Conservation (phyloP, 1,140 invertebrate genomes). For the Hyphantria cunea region DNA sequence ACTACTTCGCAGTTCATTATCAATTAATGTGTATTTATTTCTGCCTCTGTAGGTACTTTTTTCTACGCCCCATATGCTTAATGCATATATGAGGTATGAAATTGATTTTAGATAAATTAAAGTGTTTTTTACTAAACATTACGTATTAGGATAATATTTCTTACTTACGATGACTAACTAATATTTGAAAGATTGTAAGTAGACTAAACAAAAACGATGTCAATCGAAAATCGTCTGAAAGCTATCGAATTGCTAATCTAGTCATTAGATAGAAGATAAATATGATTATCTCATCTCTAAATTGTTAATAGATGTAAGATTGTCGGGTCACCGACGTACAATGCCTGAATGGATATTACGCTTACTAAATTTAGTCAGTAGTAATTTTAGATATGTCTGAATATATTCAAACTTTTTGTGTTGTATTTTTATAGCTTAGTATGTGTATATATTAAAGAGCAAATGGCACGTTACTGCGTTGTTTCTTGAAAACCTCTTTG, state of each 20-base stretch:
- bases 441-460: too few relatives aligned
- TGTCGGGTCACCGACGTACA: conserved; percentile 23
- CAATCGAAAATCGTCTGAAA: conserved; percentile 35
- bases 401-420: too few relatives aligned
- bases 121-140: too few relatives aligned
- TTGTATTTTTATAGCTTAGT: too few relatives aligned
- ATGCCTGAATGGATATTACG: conserved; percentile 67
- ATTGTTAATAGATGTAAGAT: conserved; percentile 20
- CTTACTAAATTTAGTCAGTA: conserved; percentile 61
- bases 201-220: conserved; percentile 28
- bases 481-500: too few relatives aligned
- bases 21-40: too few relatives aligned
- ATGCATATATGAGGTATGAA: too few relatives aligned
- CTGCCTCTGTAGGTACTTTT: too few relatives aligned
- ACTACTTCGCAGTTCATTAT: background rate
- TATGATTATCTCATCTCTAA: conserved; percentile 18
- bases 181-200: conserved; percentile 11
- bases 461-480: too few relatives aligned
- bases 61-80: too few relatives aligned
- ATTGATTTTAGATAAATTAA: too few relatives aligned
- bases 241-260: conserved; percentile 31
- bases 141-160: conserved; percentile 1
- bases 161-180: conserved; percentile 15
- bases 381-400: conserved; percentile 24
- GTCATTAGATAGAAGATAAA: conserved; percentile 27